phyloP scores from a whole-genome alignment of 2,888 invertebrate species.

The Cheilosia scutellata region DNA sequence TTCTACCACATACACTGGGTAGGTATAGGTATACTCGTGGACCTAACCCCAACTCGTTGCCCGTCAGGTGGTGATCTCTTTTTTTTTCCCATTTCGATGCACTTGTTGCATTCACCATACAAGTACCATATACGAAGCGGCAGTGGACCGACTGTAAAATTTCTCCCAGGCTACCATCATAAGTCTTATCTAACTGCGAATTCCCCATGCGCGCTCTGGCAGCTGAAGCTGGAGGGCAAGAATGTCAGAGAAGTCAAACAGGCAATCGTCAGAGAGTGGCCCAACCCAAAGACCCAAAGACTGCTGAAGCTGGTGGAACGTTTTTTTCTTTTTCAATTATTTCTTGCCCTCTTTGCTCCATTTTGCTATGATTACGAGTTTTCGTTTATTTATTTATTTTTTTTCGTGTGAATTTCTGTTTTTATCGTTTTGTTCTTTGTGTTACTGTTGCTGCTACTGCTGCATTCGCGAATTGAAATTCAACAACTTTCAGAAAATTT shows the following conservation, averaged over 20 bases:
- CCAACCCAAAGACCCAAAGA: slow-evolving; percentile 68
- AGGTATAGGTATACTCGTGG: not conserved
- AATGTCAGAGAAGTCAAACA: slow-evolving; percentile 67
- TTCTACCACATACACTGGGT: not conserved
- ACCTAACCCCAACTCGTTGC: slow-evolving; percentile 34
- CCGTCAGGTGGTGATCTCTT: slow-evolving; percentile 38
- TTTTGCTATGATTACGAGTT: slow-evolving; percentile 40
- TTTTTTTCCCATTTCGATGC: slow-evolving; percentile 27
- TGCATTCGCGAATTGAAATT: slow-evolving; percentile 65
- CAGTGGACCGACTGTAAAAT: slow-evolving; percentile 27
- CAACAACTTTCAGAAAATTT: slow-evolving; percentile 68
- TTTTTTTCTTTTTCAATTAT: slow-evolving; percentile 24
- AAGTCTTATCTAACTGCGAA: slow-evolving; percentile 62
- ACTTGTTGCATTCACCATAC: slow-evolving; percentile 50
- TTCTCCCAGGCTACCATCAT: slow-evolving; percentile 54
- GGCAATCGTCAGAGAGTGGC: slow-evolving; percentile 56
- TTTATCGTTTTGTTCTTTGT: slow-evolving; percentile 44
- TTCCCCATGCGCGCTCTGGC: slow-evolving; percentile 40
- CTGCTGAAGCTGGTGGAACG: slow-evolving; percentile 37
- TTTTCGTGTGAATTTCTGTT: slow-evolving; percentile 16
- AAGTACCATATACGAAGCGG: slow-evolving; percentile 16
- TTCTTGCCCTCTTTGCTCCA: slow-evolving; percentile 31
- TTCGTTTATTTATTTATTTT: not conserved
- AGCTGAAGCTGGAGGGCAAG: slow-evolving; percentile 50
- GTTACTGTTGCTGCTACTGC: slow-evolving; percentile 33